phyloP scores from a whole-genome alignment of 2,113 vertebrate species.

The Limnothrissa miodon region DNA sequence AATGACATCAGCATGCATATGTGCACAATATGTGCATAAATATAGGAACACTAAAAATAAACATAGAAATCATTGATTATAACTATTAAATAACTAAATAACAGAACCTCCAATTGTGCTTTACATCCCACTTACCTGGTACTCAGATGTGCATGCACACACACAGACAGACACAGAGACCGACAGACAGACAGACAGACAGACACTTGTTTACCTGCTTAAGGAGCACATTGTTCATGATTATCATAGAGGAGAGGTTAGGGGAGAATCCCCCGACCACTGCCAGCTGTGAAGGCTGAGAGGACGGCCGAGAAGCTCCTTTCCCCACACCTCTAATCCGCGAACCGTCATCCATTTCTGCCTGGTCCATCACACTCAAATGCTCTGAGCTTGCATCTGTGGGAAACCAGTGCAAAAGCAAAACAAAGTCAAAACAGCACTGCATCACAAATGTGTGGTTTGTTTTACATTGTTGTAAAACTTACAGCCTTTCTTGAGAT shows the following conservation, averaged over 20 bases:
- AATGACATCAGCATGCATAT: too few species aligned
- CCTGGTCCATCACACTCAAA: conserved; percentile 74
- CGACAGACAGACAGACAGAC: not conserved
- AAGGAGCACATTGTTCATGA: conserved; percentile 91
- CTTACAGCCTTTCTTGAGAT: too few species aligned
- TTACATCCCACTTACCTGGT: too few species aligned
- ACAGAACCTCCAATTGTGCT: too few species aligned
- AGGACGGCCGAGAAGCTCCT: conserved; percentile 52
- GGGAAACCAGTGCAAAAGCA: not conserved
- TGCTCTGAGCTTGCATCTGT: conserved; percentile 86
- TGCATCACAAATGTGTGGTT: not conserved
- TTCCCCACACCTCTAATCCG: conserved; percentile 50
- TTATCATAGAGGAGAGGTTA: conserved; percentile 79
- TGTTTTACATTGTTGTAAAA: too few species aligned
- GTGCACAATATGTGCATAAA: too few species aligned
- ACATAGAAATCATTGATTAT: too few species aligned
- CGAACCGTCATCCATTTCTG: conserved; percentile 74
- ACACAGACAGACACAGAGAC: not conserved
- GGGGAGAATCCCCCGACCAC: conserved; percentile 72
- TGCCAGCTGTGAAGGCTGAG: conserved; percentile 56
- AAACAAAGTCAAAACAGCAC: not conserved
- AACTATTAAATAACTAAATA: too few species aligned
- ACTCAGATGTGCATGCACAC: not conserved
- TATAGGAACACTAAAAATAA: too few species aligned
- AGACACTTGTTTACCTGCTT: conserved; percentile 75